Percentiles rank a stretch among this genome's conserved stretches.
Conservation (phyloP, 2,888 invertebrate genomes). For the Alsophila aescularia region DNA sequence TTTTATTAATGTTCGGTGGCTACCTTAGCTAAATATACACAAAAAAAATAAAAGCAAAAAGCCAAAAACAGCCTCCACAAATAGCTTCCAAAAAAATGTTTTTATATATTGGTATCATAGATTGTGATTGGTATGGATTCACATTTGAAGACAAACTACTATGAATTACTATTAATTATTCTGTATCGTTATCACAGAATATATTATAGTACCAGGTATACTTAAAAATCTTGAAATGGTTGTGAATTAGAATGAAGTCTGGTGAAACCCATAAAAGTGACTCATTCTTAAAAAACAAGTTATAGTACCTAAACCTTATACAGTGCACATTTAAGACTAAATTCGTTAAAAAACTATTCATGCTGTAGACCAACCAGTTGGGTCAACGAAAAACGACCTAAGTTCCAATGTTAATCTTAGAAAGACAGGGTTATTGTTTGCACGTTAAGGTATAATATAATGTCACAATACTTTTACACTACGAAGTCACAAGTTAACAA, state of each 20-base stretch:
- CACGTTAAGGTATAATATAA: neutral
- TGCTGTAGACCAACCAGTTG: neutral
- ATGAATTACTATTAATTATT: too few relatives aligned
- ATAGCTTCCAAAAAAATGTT: too few relatives aligned
- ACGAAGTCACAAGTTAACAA: neutral
- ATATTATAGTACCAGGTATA: too few relatives aligned
- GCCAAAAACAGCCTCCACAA: too few relatives aligned
- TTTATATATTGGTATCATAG: too few relatives aligned
- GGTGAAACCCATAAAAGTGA: constrained; percentile 1
- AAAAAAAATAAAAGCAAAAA: too few relatives aligned
- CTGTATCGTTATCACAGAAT: too few relatives aligned
- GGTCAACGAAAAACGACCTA: neutral
- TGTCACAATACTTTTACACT: neutral
- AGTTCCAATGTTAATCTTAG: neutral
- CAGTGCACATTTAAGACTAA: neutral
- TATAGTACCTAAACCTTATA: neutral
- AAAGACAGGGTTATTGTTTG: neutral
- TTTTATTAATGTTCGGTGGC: too few relatives aligned
- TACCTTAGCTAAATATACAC: too few relatives aligned
- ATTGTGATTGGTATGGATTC: too few relatives aligned
- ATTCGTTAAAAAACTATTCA: neutral
- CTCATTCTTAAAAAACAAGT: neutral
- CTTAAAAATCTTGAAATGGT: too few relatives aligned
- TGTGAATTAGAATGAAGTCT: constrained; percentile 11
- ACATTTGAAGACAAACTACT: too few relatives aligned